phyloP scores from a whole-genome alignment of 2,797 vertebrate species.

The Acanthurus lineatus region DNA sequence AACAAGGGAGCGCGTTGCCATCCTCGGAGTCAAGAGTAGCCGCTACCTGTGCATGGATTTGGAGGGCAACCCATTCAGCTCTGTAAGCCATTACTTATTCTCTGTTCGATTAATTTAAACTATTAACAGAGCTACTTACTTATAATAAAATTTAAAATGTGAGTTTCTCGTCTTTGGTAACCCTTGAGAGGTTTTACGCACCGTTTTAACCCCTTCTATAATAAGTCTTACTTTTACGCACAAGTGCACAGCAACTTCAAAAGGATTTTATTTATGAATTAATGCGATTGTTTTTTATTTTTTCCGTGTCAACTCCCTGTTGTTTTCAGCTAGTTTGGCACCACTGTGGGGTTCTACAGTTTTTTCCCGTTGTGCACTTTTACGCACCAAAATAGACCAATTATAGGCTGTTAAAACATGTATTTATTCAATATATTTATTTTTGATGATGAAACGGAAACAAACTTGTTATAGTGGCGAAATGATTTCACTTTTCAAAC shows the following conservation, averaged over 20 bases:
- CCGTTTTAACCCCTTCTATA: neutral
- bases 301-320: too few relatives aligned
- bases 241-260: neutral
- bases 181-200: neutral
- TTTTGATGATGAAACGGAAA: neutral
- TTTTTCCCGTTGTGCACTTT: neutral
- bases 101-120: neutral
- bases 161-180: neutral
- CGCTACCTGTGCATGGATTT: constrained; percentile 93
- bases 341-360: neutral
- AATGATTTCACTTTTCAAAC: neutral
- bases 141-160: neutral
- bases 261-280: accelerated
- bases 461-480: neutral
- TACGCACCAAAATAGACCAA: neutral
- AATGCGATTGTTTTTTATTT: neutral
- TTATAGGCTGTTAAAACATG: too few relatives aligned
- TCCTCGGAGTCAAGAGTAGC: constrained; percentile 92
- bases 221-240: constrained; percentile 1
- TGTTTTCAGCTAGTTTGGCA: neutral
- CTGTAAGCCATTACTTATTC: constrained; percentile 83
- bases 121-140: neutral
- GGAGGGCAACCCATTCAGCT: constrained; percentile 91
- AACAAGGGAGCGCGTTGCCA: constrained; percentile 89
- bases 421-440: too few relatives aligned